Percentiles rank a stretch among this genome's conserved stretches.
Conservation (phyloP, 2,113 vertebrate species). For the Aleadryas rufinucha region DNA sequence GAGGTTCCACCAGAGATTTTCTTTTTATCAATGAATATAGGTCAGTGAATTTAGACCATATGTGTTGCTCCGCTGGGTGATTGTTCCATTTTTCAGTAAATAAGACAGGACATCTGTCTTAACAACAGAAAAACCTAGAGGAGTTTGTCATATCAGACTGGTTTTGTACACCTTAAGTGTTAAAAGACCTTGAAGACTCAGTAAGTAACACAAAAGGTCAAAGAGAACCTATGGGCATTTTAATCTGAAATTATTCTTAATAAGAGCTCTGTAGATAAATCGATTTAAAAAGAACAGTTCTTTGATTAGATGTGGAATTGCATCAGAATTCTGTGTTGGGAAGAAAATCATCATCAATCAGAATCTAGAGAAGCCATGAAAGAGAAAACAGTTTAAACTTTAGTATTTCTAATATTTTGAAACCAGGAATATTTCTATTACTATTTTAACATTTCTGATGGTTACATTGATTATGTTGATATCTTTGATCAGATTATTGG, state of each 20-base stretch:
- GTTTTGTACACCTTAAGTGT: slow-evolving; percentile 12
- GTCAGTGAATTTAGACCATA: slow-evolving; percentile 37
- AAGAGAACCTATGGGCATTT: background rate
- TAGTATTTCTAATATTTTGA: background rate
- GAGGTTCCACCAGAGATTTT: slow-evolving; percentile 3
- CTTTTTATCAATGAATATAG: slow-evolving; percentile 14
- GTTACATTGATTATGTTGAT: background rate
- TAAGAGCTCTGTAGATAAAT: background rate
- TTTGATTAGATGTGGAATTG: background rate
- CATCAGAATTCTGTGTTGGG: background rate
- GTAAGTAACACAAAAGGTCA: background rate
- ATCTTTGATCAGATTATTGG: background rate
- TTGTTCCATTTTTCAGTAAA: slow-evolving; percentile 50
- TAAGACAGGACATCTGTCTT: slow-evolving; percentile 47
- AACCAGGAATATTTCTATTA: background rate
- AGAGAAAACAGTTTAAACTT: background rate
- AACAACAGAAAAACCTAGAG: slow-evolving; percentile 25
- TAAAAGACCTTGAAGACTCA: slow-evolving; percentile 27
- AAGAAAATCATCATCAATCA: background rate
- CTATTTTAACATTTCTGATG: background rate
- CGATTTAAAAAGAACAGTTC: background rate
- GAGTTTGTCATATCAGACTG: background rate
- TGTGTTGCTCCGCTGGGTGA: slow-evolving; percentile 17
- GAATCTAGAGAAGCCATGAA: background rate
- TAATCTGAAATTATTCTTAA: slow-evolving; percentile 1